Evolutionary conservation across 1,140 invertebrate species (phyloP).

Genomic region (Calliopsis andreniformis): DNA sequence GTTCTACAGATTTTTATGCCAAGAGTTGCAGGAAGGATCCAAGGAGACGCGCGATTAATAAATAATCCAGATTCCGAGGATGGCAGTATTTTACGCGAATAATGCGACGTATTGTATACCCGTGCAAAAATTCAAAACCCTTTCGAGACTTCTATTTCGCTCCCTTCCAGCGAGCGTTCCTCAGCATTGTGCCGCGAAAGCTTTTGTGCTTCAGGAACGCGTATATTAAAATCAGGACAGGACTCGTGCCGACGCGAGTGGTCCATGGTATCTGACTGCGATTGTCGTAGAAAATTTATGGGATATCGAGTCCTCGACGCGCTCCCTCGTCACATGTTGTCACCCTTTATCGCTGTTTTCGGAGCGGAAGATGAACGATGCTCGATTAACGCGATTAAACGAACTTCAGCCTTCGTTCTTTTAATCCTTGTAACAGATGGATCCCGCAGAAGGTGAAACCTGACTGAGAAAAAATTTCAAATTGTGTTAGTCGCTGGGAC

Average conservation of each 20-base stretch:
- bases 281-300: constrained; percentile 43
- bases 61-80: constrained; percentile 34
- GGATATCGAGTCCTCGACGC: constrained; percentile 35
- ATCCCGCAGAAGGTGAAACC: too few relatives aligned
- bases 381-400: too few relatives aligned
- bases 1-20: not conserved
- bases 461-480: too few relatives aligned
- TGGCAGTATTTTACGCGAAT: constrained; percentile 22
- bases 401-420: too few relatives aligned
- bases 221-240: constrained; percentile 55
- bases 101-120: constrained; percentile 29
- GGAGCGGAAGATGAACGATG: not conserved
- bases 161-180: constrained; percentile 20
- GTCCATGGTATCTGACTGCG: constrained; percentile 37
- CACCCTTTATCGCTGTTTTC: not conserved
- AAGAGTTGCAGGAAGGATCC: not conserved
- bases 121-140: constrained; percentile 26
- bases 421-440: too few relatives aligned
- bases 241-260: constrained; percentile 36
- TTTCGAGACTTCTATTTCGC: constrained; percentile 32
- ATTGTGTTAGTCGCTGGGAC: constrained; percentile 14
- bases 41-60: constrained; percentile 23
- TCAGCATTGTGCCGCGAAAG: constrained; percentile 29
- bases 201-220: constrained; percentile 46
- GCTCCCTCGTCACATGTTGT: not conserved